Conservation (phyloP, 1,140 invertebrate genomes). For the Pogonomyrmex barbatus region DNA sequence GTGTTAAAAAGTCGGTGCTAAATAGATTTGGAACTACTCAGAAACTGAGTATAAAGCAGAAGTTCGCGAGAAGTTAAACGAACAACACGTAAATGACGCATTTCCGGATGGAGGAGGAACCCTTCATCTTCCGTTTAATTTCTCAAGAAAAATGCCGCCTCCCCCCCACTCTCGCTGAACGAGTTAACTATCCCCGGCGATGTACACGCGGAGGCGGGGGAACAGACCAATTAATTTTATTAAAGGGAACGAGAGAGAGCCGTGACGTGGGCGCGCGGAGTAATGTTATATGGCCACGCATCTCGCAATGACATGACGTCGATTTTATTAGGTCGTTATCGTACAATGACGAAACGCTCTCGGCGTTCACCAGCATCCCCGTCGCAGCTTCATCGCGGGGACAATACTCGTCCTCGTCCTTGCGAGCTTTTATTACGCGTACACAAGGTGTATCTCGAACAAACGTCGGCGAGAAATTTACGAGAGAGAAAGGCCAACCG, state of each 20-base stretch:
- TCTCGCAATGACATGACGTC: conserved; percentile 61
- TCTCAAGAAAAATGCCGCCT: background rate
- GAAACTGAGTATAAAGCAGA: background rate
- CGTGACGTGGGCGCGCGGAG: conserved; percentile 9
- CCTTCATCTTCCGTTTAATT: background rate
- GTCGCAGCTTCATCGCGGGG: background rate
- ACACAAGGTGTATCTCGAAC: background rate
- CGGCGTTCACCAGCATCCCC: conserved; percentile 48
- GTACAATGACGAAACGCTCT: conserved; percentile 68
- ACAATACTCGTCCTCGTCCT: background rate
- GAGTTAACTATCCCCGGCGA: background rate
- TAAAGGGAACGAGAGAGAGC: conserved; percentile 32
- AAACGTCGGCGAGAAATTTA: background rate
- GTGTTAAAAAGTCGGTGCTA: background rate
- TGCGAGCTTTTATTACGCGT: background rate
- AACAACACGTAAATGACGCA: background rate
- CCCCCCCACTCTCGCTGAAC: background rate
- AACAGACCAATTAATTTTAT: conserved; percentile 69
- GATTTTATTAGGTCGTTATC: conserved; percentile 79
- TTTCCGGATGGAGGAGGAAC: background rate
- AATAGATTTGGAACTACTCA: background rate
- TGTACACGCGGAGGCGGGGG: conserved; percentile 10
- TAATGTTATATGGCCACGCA: conserved; percentile 29
- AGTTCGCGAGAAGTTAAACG: background rate
- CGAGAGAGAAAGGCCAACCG: background rate